These are phyloP conservation scores for Ondatra zibethicus DNA, from an alignment of 2,113 vertebrate genomes.

Conservation along the genomic window DNA sequence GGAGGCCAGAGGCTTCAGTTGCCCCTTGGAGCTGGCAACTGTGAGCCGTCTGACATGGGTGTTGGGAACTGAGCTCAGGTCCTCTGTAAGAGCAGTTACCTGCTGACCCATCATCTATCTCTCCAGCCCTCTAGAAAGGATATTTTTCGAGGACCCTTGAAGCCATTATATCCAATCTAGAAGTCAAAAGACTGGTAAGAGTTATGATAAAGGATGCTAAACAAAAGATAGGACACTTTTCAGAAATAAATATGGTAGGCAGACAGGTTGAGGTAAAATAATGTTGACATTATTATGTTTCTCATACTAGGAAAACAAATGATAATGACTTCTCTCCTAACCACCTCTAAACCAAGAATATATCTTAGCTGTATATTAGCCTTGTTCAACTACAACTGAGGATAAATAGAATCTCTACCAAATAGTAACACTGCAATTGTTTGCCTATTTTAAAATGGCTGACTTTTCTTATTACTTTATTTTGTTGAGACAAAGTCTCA, in stretches of 20 bases:
- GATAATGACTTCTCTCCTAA: not conserved
- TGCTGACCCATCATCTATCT: not conserved
- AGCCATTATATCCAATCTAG: not conserved
- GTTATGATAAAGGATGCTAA: not conserved
- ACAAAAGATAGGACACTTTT: not conserved
- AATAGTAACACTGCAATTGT: not conserved
- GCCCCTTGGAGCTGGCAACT: not conserved
- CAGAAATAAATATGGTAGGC: not conserved
- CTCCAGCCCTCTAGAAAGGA: not conserved
- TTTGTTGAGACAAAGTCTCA: not conserved
- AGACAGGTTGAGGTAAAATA: constrained; percentile 48
- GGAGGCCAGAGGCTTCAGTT: not conserved
- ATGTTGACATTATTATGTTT: not conserved
- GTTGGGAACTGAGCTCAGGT: not conserved
- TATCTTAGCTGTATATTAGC: not conserved
- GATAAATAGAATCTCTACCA: not conserved
- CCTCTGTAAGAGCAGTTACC: too few relatives aligned
- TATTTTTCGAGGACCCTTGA: constrained; percentile 8
- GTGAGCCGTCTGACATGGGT: not conserved
- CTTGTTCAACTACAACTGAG: not conserved
- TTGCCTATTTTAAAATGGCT: not conserved
- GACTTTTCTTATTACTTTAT: not conserved
- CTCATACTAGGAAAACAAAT: not conserved
- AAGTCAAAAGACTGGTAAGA: not conserved
- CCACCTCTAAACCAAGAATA: not conserved